Base-by-base conservation (phyloP, 2,888 invertebrate genomes). In the Julus scanicus region DNA sequence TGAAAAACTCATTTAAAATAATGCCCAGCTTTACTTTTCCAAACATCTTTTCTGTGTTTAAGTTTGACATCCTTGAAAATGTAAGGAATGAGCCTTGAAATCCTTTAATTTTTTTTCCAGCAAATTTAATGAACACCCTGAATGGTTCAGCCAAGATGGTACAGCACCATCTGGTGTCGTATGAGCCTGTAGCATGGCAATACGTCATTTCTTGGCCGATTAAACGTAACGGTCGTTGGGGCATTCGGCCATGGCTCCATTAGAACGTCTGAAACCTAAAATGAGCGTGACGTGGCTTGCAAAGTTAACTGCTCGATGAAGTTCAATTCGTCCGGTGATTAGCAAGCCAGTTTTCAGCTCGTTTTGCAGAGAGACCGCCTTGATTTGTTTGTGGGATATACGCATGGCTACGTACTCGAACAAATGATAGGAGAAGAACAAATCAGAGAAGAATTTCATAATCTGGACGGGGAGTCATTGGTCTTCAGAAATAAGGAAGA, bases 331-430 rank as follows among this genome's bases (percentile, higher is more conserved):
- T 37, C 15, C 37, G 8, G 80, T 80, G 80, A 80, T 80, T 71
- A 39, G 80, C 80, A 11, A 71, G 63, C 20, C 17, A 6, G 63
- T 71, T 71, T 71, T 71, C 37, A 80, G 80, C 37, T 80, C 29
- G 80, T 80, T 80, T 80, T 37, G 0, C 29, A 80, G 71, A 4
- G 53, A 80, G 80, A 2, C 80, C 29, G 29, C 15, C 37, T 37
- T 37, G 9, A 80, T 80, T 80, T 80, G 80, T 80, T 29, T 80
- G 80, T 80, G 80, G 80, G 80, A 80, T 80, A 80, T 80, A 80
- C 80, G 80, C 80, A 80, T 80, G 80, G 80, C 80, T 80, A 80
- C 80, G 80, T 37, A 80, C 80, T 80, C 80, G 80, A 80, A 80
- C 80, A 80, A 80, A 80, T 80, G 80, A 80, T 80, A 80, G 71